phyloP scores from a whole-genome alignment of 2,888 invertebrate species.

The Nasonia oneida region DNA sequence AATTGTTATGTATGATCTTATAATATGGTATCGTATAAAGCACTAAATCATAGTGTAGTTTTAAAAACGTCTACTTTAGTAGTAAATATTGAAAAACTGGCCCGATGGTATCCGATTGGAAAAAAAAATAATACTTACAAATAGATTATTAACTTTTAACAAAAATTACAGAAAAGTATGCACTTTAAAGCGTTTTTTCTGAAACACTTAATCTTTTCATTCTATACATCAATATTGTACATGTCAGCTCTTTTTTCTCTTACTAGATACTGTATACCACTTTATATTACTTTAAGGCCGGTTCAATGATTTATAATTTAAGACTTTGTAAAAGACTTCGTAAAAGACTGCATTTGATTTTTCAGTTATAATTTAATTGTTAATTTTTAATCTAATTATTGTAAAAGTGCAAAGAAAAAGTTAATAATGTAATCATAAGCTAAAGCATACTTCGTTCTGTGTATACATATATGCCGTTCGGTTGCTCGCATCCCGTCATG shows the following conservation, averaged over 20 bases:
- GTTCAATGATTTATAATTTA: slow-evolving; percentile 53
- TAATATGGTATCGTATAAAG: slow-evolving; percentile 60
- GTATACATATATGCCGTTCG: slow-evolving; percentile 36
- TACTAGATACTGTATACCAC: slow-evolving; percentile 7
- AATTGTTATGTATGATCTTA: slow-evolving; percentile 63
- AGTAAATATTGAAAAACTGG: slow-evolving; percentile 53
- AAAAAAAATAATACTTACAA: slow-evolving; percentile 40
- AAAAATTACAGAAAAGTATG: slow-evolving; percentile 21
- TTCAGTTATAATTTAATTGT: slow-evolving; percentile 45
- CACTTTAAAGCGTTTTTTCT: slow-evolving; percentile 42
- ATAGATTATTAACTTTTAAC: slow-evolving; percentile 51
- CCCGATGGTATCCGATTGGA: slow-evolving; percentile 53
- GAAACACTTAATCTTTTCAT: slow-evolving; percentile 43
- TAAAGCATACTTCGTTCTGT: slow-evolving; percentile 36
- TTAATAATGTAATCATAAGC: slow-evolving; percentile 32
- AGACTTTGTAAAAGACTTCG: slow-evolving; percentile 57
- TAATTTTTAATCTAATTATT: slow-evolving; percentile 48
- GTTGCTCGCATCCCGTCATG: slow-evolving; percentile 44
- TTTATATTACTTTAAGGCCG: slow-evolving; percentile 43
- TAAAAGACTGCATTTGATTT: slow-evolving; percentile 61
- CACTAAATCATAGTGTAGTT: slow-evolving; percentile 61
- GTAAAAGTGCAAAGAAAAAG: slow-evolving; percentile 42
- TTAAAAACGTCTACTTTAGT: slow-evolving; percentile 57
- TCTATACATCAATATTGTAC: not conserved
- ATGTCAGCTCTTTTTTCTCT: slow-evolving; percentile 16